A percentile compares a stretch with the other conserved stretches of the same genome.
Conservation (phyloP, 2,113 vertebrate genomes). For the Varanus komodoensis region DNA sequence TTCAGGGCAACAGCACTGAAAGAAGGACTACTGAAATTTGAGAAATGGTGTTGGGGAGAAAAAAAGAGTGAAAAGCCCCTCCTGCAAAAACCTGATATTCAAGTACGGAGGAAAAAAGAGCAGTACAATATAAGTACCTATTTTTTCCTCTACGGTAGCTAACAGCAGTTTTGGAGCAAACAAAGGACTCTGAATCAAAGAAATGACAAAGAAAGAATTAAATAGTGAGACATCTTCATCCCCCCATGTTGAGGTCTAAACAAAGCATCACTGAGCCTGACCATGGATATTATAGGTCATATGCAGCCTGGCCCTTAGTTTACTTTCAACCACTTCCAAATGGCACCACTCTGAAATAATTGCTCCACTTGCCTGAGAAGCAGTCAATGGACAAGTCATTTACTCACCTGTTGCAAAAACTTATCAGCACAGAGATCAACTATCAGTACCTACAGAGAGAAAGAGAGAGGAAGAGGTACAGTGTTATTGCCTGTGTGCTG, state of each 20-base stretch:
- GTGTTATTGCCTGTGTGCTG: background rate
- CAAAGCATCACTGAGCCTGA: background rate
- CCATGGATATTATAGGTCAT: background rate
- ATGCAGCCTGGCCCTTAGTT: background rate
- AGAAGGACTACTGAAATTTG: background rate
- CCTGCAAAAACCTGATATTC: background rate
- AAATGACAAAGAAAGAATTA: background rate
- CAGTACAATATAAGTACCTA: background rate
- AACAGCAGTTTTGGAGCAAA: background rate
- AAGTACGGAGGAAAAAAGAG: background rate
- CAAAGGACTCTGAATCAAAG: background rate
- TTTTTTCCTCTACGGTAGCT: background rate
- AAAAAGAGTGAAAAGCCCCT: background rate
- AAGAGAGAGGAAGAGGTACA: conserved; percentile 53
- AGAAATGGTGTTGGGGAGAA: too few relatives aligned
- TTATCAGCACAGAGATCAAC: conserved; percentile 95
- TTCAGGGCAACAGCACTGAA: background rate
- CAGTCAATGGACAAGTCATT: conserved; percentile 21
- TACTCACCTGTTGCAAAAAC: conserved; percentile 94
- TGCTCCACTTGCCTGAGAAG: background rate
- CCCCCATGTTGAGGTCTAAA: background rate
- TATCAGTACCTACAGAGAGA: conserved; percentile 90
- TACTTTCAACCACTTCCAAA: conserved; percentile 9
- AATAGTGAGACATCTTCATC: background rate
- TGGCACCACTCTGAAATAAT: conserved; percentile 14